Conservation (phyloP, 2,113 vertebrate species). For the Syngnathus scovelli region DNA sequence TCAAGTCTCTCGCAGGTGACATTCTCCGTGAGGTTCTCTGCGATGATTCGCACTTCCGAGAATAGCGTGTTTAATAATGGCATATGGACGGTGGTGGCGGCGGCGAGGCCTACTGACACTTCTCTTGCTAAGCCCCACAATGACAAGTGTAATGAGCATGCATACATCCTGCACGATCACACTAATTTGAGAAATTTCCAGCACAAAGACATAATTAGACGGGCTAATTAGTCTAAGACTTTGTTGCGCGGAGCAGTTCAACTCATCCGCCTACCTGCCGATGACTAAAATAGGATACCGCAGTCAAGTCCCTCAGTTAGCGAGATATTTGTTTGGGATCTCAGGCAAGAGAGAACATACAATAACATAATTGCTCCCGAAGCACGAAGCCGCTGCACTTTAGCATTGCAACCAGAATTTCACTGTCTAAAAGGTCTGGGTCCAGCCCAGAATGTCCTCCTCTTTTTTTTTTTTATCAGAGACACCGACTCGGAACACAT, state of each 20-base stretch:
- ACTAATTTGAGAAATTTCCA: constrained; percentile 81
- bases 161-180: constrained; percentile 74
- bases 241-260: constrained; percentile 73
- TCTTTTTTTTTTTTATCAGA: constrained; percentile 49
- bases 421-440: constrained; percentile 47
- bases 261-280: constrained; percentile 75
- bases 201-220: constrained; percentile 82
- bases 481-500: constrained; percentile 9
- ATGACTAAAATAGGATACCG: constrained; percentile 72
- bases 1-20: constrained; percentile 27
- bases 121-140: constrained; percentile 52
- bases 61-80: constrained; percentile 42
- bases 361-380: constrained; percentile 49
- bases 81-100: constrained; percentile 12
- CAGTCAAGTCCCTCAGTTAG: constrained; percentile 64
- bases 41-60: constrained; percentile 28
- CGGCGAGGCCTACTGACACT: constrained; percentile 36
- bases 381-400: constrained; percentile 42
- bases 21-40: constrained; percentile 32
- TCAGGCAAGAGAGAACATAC: constrained; percentile 43
- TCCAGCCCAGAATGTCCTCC: constrained; percentile 33
- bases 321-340: constrained; percentile 60
- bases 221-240: constrained; percentile 78
- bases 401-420: constrained; percentile 36
- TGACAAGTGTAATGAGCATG: constrained; percentile 77